Conservation (phyloP, 2,888 invertebrate species). For the Andrena fulva region DNA sequence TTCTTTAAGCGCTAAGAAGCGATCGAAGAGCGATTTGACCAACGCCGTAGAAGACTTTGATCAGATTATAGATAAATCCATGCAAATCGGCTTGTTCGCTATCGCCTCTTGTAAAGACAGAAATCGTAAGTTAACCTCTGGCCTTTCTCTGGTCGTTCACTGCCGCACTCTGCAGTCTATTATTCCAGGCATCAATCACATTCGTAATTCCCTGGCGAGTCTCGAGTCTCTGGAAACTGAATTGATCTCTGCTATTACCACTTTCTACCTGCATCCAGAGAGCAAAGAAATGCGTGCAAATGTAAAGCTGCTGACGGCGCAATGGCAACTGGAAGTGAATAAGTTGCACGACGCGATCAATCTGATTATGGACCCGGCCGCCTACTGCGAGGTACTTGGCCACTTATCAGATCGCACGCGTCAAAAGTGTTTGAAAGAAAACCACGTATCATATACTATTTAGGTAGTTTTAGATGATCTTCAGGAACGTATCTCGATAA, state of each 20-base stretch:
- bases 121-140: slow-evolving; percentile 81
- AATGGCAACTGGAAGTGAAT: slow-evolving; percentile 88
- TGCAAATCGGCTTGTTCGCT: slow-evolving; percentile 91
- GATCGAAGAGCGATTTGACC: slow-evolving; percentile 85
- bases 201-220: slow-evolving; percentile 89
- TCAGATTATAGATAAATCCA: slow-evolving; percentile 88
- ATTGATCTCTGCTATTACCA: slow-evolving; percentile 87
- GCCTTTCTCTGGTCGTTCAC: background rate
- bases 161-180: background rate
- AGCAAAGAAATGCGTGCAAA: slow-evolving; percentile 86
- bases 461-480: slow-evolving; percentile 82
- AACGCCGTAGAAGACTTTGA: slow-evolving; percentile 88
- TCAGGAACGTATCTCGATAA: slow-evolving; percentile 76
- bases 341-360: slow-evolving; percentile 87
- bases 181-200: slow-evolving; percentile 86
- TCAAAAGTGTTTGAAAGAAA: slow-evolving; percentile 17
- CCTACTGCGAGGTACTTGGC: slow-evolving; percentile 88
- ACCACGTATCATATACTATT: slow-evolving; percentile 28
- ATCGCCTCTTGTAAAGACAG: slow-evolving; percentile 87
- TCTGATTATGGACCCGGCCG: slow-evolving; percentile 89
- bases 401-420: background rate
- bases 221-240: slow-evolving; percentile 89
- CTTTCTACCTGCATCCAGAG: slow-evolving; percentile 85
- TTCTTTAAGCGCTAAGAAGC: slow-evolving; percentile 74
- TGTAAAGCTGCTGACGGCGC: slow-evolving; percentile 85